Base-by-base conservation (phyloP, 2,113 vertebrate species). In the Diglossa brunneiventris region DNA sequence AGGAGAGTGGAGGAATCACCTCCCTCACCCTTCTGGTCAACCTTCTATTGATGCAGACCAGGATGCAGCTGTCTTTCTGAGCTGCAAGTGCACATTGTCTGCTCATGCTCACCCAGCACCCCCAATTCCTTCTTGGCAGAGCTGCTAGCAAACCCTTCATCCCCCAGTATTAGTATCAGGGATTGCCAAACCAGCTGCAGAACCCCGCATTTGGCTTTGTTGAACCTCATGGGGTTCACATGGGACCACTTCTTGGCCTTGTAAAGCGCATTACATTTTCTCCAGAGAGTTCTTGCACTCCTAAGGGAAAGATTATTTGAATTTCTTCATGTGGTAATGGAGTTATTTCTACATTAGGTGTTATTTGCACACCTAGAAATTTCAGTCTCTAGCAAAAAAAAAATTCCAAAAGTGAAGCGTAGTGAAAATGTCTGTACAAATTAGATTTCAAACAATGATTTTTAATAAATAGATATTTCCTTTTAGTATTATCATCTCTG, bases 171-270 rank as follows among this genome's bases (percentile, higher is more conserved):
- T 42, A 37, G 31, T 35, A 39, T 41, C 24, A 28, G 27, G 11
- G 15, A 15, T 50, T 56, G 16, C 11, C 23, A 27, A 39, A 28
- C 7, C 23, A 53, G 16, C 16, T 72, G 31, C 31, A 67, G 27
- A 19, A 73, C 13, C 11, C 59, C 3, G 2, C 7, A 16, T 8
- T 49, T 67, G 42, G 17, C 35, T 33, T 31, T 41, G 35, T 18
- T 64, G 30, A 64, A 35, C 26, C 17, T 35, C 35, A 6, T 31
- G 20, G 17, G 7, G 4, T 72, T 63, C 41, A 28, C 22, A 17
- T 9, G 13, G 13, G 14, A 5, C 14, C 14, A 20, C 10, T 39
- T 63, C 13, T 56, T 0, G 0, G 58, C 33, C 26, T n/a, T 37
- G 11, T 67, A 18, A 89, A 47, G 11, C 33, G 8, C 23, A 28